These are phyloP conservation scores for Scaptodrosophila lebanonensis DNA, from an alignment of 1,140 invertebrate species.

Conservation along the genomic window DNA sequence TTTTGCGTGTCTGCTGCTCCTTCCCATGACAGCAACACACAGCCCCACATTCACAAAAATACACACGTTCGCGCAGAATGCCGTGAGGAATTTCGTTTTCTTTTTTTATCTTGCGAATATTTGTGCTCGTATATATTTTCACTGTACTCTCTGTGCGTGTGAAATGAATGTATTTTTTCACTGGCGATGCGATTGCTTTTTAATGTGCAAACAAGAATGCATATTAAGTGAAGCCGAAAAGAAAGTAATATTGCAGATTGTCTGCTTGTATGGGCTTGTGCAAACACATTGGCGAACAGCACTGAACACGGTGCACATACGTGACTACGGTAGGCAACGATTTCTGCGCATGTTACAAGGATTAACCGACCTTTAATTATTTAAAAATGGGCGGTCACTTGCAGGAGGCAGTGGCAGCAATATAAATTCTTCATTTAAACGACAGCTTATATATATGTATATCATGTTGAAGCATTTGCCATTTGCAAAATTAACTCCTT, in stretches of 20 bases:
- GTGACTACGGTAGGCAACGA: slow-evolving; percentile 23
- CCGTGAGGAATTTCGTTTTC: too few species aligned
- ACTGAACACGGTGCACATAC: background rate
- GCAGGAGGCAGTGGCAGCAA: slow-evolving; percentile 25
- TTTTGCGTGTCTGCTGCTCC: too few species aligned
- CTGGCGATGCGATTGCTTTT: slow-evolving; percentile 35
- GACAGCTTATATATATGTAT: too few species aligned
- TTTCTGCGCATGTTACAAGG: slow-evolving; percentile 31
- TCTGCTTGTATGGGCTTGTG: too few species aligned
- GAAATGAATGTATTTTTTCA: slow-evolving; percentile 28
- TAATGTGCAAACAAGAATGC: slow-evolving; percentile 46
- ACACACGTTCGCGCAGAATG: too few species aligned
- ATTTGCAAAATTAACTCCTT: slow-evolving; percentile 59
- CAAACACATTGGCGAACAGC: slow-evolving; percentile 2
- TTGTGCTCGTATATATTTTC: too few species aligned
- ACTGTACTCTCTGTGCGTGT: too few species aligned
- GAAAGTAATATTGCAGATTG: background rate
- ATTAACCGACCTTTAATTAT: slow-evolving; percentile 64
- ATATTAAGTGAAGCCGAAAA: slow-evolving; percentile 37
- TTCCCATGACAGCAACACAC: too few species aligned
- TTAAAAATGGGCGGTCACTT: too few species aligned
- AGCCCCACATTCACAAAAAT: too few species aligned
- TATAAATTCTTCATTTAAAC: slow-evolving; percentile 36
- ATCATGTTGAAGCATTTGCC: slow-evolving; percentile 5
- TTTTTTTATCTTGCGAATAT: slow-evolving; percentile 14